phyloP scores from a whole-genome alignment of 2,113 vertebrate genomes.

The Eleginops maclovinus region DNA sequence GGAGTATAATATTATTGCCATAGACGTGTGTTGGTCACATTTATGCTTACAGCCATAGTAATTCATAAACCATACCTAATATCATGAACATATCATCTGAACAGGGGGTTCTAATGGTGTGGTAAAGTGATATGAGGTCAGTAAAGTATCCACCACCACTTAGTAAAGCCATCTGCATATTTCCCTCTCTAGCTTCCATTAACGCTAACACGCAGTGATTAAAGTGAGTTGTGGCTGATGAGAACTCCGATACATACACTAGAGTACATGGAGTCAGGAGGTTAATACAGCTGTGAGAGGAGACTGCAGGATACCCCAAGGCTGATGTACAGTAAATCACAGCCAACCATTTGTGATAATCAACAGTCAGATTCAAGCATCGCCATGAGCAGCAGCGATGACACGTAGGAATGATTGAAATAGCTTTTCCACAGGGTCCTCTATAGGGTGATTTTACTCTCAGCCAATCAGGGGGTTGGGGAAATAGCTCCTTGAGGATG shows the following conservation, averaged over 20 bases:
- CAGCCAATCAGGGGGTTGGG: conserved; percentile 16
- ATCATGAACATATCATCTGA: conserved; percentile 34
- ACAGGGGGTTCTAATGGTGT: conserved; percentile 37
- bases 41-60: conserved; percentile 1
- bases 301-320: conserved; percentile 6
- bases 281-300: conserved; percentile 43
- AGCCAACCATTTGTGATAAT: conserved; percentile 54
- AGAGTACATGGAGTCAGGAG: conserved; percentile 40
- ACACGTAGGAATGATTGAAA: conserved; percentile 48
- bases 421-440: conserved; percentile 31
- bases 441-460: conserved; percentile 8
- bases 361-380: conserved; percentile 40
- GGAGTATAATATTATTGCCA: not conserved
- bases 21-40: conserved; percentile 15
- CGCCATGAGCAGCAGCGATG: conserved; percentile 14
- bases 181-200: conserved; percentile 50
- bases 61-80: conserved; percentile 26
- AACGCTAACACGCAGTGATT: conserved; percentile 60
- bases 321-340: conserved; percentile 59
- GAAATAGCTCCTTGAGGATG: not conserved
- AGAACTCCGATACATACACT: conserved; percentile 37
- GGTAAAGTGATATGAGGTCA: conserved; percentile 50
- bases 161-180: conserved; percentile 46
- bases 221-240: conserved; percentile 61
- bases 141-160: conserved; percentile 41